Conservation (phyloP, 2,888 invertebrate genomes). For the Conops quadrifasciatus region DNA sequence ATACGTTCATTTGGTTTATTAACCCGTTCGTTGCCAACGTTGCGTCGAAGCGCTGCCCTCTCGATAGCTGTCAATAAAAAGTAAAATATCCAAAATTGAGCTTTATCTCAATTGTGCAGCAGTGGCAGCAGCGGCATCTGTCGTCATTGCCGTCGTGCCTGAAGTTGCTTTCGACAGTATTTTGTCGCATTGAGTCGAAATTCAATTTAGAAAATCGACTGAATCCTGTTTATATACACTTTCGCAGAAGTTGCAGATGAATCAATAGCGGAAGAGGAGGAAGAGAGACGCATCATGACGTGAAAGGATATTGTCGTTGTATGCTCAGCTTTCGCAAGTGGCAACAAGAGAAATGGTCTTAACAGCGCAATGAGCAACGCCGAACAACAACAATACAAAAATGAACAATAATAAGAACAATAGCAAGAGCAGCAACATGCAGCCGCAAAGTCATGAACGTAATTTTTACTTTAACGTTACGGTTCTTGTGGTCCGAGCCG, state of each 20-base stretch:
- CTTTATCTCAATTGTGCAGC: constrained; percentile 59
- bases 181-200: constrained; percentile 49
- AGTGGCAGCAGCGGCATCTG: constrained; percentile 12
- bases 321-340: not conserved
- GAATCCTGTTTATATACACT: constrained; percentile 17
- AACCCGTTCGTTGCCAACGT: constrained; percentile 25
- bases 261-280: not conserved
- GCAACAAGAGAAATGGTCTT: not conserved
- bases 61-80: not conserved
- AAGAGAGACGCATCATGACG: too few species aligned
- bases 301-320: too few species aligned
- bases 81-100: constrained; percentile 31
- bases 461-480: constrained; percentile 12
- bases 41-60: too few species aligned
- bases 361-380: not conserved
- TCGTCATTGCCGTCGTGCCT: constrained; percentile 37
- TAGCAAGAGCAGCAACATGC: not conserved
- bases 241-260: not conserved
- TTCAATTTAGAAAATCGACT: constrained; percentile 57
- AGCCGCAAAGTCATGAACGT: constrained; percentile 18
- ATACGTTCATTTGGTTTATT: constrained; percentile 15
- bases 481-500: constrained; percentile 1
- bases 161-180: constrained; percentile 33
- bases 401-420: not conserved
- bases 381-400: not conserved